A percentile compares a stretch with the other conserved stretches of the same genome.
phyloP scores from a whole-genome alignment of 2,888 invertebrate species.

The Diogma glabrata region DNA sequence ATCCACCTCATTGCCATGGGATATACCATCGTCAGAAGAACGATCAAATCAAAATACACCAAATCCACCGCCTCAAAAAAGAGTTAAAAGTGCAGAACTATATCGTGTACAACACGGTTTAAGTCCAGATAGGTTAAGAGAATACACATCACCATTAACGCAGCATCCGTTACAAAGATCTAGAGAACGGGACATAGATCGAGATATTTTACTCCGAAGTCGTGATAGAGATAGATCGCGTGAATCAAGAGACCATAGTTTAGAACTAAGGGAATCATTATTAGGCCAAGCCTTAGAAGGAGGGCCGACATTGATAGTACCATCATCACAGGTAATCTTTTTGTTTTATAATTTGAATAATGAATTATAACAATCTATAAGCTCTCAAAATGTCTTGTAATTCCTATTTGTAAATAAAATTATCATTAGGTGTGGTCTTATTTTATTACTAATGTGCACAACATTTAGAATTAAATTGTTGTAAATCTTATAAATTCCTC shows the following conservation, averaged over 20 bases:
- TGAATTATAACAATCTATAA: too few relatives aligned
- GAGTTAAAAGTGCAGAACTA: slow-evolving; percentile 57
- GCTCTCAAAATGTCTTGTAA: too few relatives aligned
- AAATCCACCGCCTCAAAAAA: slow-evolving; percentile 51
- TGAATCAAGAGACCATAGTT: slow-evolving; percentile 42
- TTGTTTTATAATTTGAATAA: not conserved
- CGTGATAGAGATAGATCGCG: slow-evolving; percentile 23
- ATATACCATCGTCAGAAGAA: slow-evolving; percentile 40
- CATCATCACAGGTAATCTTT: slow-evolving; percentile 8
- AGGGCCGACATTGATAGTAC: slow-evolving; percentile 42
- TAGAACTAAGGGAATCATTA: slow-evolving; percentile 58
- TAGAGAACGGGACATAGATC: slow-evolving; percentile 25
- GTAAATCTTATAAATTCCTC: too few relatives aligned
- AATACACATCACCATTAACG: slow-evolving; percentile 30
- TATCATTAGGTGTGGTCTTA: too few relatives aligned
- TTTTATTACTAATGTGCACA: too few relatives aligned
- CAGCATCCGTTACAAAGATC: slow-evolving; percentile 34
- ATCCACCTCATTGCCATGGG: slow-evolving; percentile 51
- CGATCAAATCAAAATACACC: slow-evolving; percentile 42
- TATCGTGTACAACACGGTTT: slow-evolving; percentile 49
- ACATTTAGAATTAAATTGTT: too few relatives aligned
- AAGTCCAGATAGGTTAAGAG: slow-evolving; percentile 36
- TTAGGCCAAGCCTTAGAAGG: slow-evolving; percentile 68
- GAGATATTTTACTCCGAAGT: slow-evolving; percentile 19
- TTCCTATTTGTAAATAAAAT: too few relatives aligned